Base-by-base conservation (phyloP, 2,888 invertebrate genomes). In the Amblyteles armatorius region DNA sequence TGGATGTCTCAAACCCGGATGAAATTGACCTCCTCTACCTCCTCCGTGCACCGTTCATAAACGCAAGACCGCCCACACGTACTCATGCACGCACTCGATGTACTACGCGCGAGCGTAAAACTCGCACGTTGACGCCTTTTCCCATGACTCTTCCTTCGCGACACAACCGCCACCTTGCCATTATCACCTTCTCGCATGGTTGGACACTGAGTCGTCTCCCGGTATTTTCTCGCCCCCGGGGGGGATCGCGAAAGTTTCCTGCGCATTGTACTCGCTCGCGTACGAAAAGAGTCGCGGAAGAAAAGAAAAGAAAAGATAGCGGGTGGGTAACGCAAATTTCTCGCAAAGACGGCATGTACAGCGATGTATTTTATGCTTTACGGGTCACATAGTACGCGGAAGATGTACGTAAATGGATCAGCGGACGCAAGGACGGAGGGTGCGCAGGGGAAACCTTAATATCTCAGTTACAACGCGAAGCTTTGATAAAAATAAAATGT, bases 121-220 rank as follows among this genome's bases (percentile, higher is more conserved):
- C 79, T 78, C 16, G 13, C 72, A 52, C 81, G 40, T 79, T 72
- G 81, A 85, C 68, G 82, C 84, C 79, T 79, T 85, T 85, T 82
- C 82, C 79, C 84, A 85, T 82, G 84, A 82, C 74, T 79, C 82
- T 82, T 85, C 55, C 26, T 67, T 72, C 84, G 55, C 69, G 60
- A 71, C 68, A 79, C 2, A 67, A 52, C 19, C 55, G 52, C 50
- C 69, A 19, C 29, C 48, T 48, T n/a, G 22, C 50, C 60, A 82
- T 84, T 84, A 84, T 84, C 81, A 82, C 84, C 79, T 84, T 82
- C 50, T 78, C 79, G 82, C 81, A 76, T 84, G 81, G 78, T 71
- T 84, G 69, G 78, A 74, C 74, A 84, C 68, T 76, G 76, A n/a
- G 60, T 26, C 29, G 63, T 6, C 80, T 68, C 80, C 63, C 57